Conservation (phyloP, 2,113 vertebrate genomes). For the Condylura cristata region DNA sequence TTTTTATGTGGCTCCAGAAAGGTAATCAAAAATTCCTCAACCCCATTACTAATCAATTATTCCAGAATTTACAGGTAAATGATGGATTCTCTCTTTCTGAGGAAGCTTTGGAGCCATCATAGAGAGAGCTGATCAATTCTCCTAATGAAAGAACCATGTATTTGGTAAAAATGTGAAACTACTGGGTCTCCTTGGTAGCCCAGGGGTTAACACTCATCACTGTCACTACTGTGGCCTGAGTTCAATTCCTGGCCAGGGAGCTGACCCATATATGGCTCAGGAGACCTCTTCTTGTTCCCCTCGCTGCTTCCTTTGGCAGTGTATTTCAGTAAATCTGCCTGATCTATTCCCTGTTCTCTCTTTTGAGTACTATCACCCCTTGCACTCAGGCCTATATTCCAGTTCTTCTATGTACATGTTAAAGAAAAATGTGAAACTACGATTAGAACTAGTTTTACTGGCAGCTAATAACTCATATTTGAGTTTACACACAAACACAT, state of each 20-base stretch:
- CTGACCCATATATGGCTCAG: too few species aligned
- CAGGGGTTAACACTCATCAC: too few species aligned
- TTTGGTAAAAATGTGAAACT: background rate
- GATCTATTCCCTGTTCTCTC: too few species aligned
- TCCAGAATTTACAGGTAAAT: background rate
- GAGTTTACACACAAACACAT: background rate
- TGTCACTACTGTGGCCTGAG: too few species aligned
- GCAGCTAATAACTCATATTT: constrained; percentile 16
- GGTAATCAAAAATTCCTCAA: background rate
- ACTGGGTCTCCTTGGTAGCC: too few species aligned
- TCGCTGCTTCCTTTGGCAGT: too few species aligned
- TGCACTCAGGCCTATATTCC: too few species aligned
- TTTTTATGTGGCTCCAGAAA: background rate
- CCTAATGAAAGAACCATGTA: background rate
- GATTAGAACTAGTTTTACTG: background rate
- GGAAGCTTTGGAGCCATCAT: background rate
- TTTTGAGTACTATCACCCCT: too few species aligned
- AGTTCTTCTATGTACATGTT: too few species aligned
- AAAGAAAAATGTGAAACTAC: background rate
- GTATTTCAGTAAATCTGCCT: too few species aligned
- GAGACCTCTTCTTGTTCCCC: too few species aligned
- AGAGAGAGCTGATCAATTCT: background rate
- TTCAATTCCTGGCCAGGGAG: too few species aligned
- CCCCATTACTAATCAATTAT: background rate
- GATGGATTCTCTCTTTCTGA: background rate